Evolutionary conservation across 2,113 vertebrate species (phyloP).

Genomic region (Peromyscus californicus): DNA sequence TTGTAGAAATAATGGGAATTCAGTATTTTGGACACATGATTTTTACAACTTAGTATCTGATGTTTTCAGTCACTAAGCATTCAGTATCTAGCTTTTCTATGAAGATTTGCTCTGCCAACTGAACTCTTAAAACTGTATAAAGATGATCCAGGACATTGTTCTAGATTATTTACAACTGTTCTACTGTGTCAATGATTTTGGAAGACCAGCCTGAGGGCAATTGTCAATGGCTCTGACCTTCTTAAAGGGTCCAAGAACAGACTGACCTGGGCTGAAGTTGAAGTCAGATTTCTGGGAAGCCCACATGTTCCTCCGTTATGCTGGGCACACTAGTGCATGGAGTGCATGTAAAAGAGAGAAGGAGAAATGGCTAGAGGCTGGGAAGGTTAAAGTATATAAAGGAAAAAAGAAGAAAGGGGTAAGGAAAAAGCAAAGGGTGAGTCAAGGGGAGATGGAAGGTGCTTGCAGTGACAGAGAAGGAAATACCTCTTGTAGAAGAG

Average conservation of each 20-base stretch:
- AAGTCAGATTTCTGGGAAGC: not conserved
- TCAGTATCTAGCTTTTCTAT: not conserved
- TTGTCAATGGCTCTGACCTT: not conserved
- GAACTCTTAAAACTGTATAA: not conserved
- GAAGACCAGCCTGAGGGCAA: not conserved
- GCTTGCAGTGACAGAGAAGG: too few relatives aligned
- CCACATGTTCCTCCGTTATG: not conserved
- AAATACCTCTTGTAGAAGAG: not conserved
- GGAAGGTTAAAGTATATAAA: not conserved
- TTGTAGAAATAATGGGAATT: conserved; percentile 2
- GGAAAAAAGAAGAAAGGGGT: not conserved
- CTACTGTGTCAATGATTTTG: conserved; percentile 1
- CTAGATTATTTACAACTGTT: conserved; percentile 5
- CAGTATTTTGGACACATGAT: conserved; percentile 5
- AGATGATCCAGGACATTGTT: not conserved
- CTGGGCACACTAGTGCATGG: not conserved
- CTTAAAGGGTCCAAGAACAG: not conserved
- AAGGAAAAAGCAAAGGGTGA: not conserved
- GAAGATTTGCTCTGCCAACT: not conserved
- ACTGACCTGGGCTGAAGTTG: not conserved
- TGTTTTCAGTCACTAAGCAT: not conserved
- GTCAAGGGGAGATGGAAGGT: not conserved
- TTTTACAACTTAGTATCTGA: not conserved
- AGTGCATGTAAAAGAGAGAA: not conserved
- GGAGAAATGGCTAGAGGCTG: not conserved